Evolutionary conservation across 2,888 invertebrate genomes (phyloP).

Genomic region (Lepetodrilus schrolli): DNA sequence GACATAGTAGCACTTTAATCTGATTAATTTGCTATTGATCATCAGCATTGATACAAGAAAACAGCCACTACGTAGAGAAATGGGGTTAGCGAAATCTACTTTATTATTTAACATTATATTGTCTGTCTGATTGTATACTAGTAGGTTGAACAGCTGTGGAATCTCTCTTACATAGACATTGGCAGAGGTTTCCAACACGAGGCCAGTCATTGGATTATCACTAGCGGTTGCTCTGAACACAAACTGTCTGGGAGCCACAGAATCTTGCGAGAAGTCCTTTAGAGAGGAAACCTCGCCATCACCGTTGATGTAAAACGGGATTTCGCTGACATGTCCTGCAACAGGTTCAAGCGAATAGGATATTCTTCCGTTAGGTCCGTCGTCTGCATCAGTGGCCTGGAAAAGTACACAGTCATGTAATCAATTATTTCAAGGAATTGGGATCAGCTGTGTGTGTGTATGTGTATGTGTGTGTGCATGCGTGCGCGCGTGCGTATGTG

Average conservation of each 20-base stretch:
- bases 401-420: too few relatives aligned
- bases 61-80: too few relatives aligned
- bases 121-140: too few relatives aligned
- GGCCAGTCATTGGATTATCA: conserved; percentile 37
- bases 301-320: conserved; percentile 30
- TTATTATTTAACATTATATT: too few relatives aligned
- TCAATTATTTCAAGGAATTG: too few relatives aligned
- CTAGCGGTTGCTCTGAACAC: conserved; percentile 43
- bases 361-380: conserved; percentile 44
- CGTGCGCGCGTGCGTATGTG: too few relatives aligned
- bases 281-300: conserved; percentile 34
- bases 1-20: too few relatives aligned
- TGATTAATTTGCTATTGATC: too few relatives aligned
- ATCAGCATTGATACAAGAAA: too few relatives aligned
- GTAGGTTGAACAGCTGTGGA: neutral
- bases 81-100: too few relatives aligned
- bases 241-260: conserved; percentile 38
- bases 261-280: conserved; percentile 38
- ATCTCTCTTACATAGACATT: conserved; percentile 46
- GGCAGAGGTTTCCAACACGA: conserved; percentile 23
- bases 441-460: too few relatives aligned
- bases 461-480: too few relatives aligned
- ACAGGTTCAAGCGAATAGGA: conserved; percentile 35
- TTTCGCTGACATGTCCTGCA: neutral
- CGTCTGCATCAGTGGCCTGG: conserved; percentile 55